These are phyloP conservation scores for Harpalus rufipes DNA, from an alignment of 2,888 invertebrate species.

Conservation along the genomic window DNA sequence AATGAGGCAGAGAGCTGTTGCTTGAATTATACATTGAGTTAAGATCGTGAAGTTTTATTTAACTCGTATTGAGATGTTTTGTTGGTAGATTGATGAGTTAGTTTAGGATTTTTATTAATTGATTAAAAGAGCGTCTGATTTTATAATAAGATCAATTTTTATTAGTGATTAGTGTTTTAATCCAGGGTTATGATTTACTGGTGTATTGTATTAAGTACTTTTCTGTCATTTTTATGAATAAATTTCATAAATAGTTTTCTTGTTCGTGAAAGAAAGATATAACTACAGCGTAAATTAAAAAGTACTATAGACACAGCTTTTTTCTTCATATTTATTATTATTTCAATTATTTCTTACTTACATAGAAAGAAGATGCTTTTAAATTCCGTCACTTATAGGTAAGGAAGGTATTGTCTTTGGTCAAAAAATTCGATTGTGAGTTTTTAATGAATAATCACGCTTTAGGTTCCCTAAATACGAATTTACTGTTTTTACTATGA, in stretches of 20 bases:
- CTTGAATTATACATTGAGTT: constrained; percentile 38
- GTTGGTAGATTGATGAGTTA: neutral
- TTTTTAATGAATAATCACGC: no score
- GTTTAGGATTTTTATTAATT: neutral
- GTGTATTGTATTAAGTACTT: neutral
- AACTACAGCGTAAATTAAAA: no score
- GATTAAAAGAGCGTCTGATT: neutral
- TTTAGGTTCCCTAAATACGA: no score
- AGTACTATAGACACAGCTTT: no score
- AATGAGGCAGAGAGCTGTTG: constrained; percentile 21
- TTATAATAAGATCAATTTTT: neutral
- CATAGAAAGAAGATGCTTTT: no score
- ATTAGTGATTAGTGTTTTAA: neutral
- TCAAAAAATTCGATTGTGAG: no score
- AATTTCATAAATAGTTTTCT: neutral
- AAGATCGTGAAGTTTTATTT: neutral
- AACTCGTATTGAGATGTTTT: constrained; percentile 12
- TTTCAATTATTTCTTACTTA: no score
- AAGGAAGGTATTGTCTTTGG: no score
- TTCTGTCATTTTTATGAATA: neutral
- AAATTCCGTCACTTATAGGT: no score
- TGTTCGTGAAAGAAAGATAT: neutral
- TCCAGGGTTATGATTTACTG: neutral
- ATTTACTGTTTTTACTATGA: no score
- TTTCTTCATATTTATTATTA: no score